Evolutionary conservation across 2,113 vertebrate genomes (phyloP), one percentile per base, ranked within the genome.

Genomic region (Seriola rivoliana): DNA sequence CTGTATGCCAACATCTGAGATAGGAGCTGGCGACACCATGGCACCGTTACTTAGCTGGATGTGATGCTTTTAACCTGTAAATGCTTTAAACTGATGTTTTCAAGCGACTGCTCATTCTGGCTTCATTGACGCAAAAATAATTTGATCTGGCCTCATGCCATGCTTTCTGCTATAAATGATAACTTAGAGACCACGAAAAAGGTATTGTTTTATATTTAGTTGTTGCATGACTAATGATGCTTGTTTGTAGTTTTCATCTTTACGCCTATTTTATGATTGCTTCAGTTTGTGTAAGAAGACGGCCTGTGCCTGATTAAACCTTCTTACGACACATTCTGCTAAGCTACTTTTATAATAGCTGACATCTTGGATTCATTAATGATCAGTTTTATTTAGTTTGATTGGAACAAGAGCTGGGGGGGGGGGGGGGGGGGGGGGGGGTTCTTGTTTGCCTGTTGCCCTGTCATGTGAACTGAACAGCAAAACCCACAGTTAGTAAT

Each of bases 321-420:
- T 8, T 12, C n/a, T 71, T 46, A 63, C 29, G 14, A 78, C 16
- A 57, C 6, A 72, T 75, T 83, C 23, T 29, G 64, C 46, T 58
- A 23, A 78, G 29, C n/a, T 78, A 64, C 72, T 82, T 80, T 66
- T 59, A 73, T 68, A 71, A 71, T 38, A 0, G 44, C 77, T 44
- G 14, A 84, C 81, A 88, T 84, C 63, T 79, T 88, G 80, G 44
- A 75, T 68, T 78, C 70, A 79, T 86, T 84, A 86, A 78, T 86
- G 71, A 71, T 60, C 25, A 23, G 11, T 42, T 78, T 73, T 29
- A 60, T 78, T 65, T 48, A 66, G 34, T 68, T 71, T 62, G 57
- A 78, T 21, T 72, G 58, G 50, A 87, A 63, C 65, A 87, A 40
- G 19, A 19, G 4, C n/a, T 32, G 9, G 5, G 5, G 12, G 36